These are phyloP conservation scores for Synanthedon myopaeformis DNA, from an alignment of 2,888 invertebrate species.

Conservation along the genomic window DNA sequence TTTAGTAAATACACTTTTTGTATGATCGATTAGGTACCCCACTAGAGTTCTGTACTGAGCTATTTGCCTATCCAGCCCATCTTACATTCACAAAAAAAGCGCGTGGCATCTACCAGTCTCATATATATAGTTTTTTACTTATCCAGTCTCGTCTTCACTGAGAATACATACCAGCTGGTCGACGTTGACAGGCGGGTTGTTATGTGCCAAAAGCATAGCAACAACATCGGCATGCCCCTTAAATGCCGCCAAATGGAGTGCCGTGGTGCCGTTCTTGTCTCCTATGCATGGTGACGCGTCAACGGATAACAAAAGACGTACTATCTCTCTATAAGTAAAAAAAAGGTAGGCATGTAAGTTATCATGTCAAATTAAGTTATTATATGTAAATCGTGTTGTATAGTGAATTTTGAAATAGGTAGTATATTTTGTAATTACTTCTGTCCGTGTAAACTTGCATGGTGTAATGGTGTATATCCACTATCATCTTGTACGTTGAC, in stretches of 20 bases:
- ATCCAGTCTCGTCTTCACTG: too few relatives aligned
- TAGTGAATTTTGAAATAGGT: too few relatives aligned
- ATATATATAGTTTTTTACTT: too few relatives aligned
- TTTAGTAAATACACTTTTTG: too few relatives aligned
- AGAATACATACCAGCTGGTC: constrained; percentile 79
- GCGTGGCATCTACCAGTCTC: too few relatives aligned
- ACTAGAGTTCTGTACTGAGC: too few relatives aligned
- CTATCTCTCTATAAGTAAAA: constrained; percentile 78
- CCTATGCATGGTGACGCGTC: constrained; percentile 91
- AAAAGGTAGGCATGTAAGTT: not conserved
- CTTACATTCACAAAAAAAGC: too few relatives aligned
- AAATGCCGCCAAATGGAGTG: constrained; percentile 95
- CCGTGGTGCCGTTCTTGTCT: constrained; percentile 91
- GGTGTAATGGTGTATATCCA: constrained; percentile 94
- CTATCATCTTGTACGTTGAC: constrained; percentile 94
- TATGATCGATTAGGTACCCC: too few relatives aligned
- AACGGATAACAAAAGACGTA: constrained; percentile 82
- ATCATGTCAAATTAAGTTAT: not conserved
- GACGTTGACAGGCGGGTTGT: constrained; percentile 85
- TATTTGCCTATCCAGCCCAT: too few relatives aligned
- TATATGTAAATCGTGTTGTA: too few relatives aligned
- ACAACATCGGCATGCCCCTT: constrained; percentile 92
- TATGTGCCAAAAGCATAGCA: constrained; percentile 82
- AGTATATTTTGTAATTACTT: constrained; percentile 69
- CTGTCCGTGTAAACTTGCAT: constrained; percentile 93